phyloP scores from a whole-genome alignment of 2,888 invertebrate species.

The Stramonita haemastoma region DNA sequence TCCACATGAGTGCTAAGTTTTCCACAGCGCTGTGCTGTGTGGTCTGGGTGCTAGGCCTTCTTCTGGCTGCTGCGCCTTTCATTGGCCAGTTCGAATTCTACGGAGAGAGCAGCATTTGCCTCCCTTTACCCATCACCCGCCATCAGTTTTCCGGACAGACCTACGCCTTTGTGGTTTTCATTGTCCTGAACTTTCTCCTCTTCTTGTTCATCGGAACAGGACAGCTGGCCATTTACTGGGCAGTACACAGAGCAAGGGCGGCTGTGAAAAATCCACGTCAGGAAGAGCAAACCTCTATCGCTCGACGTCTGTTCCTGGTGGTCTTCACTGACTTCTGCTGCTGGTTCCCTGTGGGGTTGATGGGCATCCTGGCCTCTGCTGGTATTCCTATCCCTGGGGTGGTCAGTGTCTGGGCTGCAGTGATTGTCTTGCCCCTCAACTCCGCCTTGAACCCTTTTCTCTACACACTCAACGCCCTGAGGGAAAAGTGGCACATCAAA shows the following conservation, averaged over 20 bases:
- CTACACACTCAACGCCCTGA: background rate
- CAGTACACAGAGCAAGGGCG: background rate
- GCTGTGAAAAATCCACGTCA: background rate
- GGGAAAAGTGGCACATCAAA: background rate
- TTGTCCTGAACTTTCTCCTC: constrained; percentile 68
- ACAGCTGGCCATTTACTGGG: constrained; percentile 70
- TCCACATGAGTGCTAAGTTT: constrained; percentile 55
- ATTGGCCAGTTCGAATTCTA: constrained; percentile 66
- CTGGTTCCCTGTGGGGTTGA: constrained; percentile 1
- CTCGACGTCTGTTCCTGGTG: background rate
- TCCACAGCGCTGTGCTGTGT: constrained; percentile 56
- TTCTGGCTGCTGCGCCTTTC: constrained; percentile 68
- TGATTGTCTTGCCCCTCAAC: constrained; percentile 6
- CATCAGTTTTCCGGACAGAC: constrained; percentile 73
- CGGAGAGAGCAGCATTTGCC: constrained; percentile 69
- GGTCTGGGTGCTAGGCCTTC: constrained; percentile 64
- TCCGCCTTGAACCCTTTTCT: constrained; percentile 9
- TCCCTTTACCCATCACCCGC: constrained; percentile 74
- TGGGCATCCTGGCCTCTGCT: background rate
- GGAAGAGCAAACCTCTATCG: background rate
- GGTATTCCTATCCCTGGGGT: background rate
- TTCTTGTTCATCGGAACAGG: constrained; percentile 71
- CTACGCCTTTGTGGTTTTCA: constrained; percentile 72
- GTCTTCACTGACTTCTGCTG: constrained; percentile 9
- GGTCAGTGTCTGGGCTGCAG: constrained; percentile 10